Evolutionary conservation across 2,888 invertebrate species (phyloP).

Genomic region (Apantesis nais): DNA sequence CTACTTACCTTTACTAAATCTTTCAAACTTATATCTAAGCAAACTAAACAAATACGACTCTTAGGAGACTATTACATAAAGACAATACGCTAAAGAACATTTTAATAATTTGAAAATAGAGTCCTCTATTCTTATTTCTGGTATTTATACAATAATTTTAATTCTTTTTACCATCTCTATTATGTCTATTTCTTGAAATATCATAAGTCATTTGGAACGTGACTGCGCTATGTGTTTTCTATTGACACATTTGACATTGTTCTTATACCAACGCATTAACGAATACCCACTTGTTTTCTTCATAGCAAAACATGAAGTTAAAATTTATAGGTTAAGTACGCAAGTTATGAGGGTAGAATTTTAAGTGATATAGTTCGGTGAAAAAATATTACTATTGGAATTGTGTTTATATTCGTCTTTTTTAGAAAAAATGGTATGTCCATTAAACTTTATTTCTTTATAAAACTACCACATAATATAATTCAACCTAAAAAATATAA

Average conservation of each 20-base stretch:
- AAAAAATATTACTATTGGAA: too few species aligned
- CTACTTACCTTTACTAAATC: too few species aligned
- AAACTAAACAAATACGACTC: too few species aligned
- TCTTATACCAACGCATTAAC: neutral
- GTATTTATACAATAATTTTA: conserved; percentile 1
- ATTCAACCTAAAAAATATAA: neutral
- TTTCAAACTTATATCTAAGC: too few species aligned
- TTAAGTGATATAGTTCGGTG: too few species aligned
- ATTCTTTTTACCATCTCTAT: neutral
- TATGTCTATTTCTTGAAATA: conserved; percentile 9
- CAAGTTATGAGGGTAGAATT: neutral
- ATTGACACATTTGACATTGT: neutral
- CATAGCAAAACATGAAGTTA: neutral
- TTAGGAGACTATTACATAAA: too few species aligned
- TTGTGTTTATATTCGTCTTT: too few species aligned
- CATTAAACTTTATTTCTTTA: too few species aligned
- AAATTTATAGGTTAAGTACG: neutral
- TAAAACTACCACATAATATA: neutral
- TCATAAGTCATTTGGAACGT: conserved; percentile 4
- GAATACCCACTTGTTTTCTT: conserved; percentile 4
- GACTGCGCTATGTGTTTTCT: conserved; percentile 1
- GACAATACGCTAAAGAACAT: too few species aligned
- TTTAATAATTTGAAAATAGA: neutral
- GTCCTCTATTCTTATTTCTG: neutral
- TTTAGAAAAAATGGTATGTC: too few species aligned